A percentile compares a stretch with the other conserved stretches of the same genome.
phyloP scores from a whole-genome alignment of 2,113 vertebrate species.

The Heloderma charlesbogerti region DNA sequence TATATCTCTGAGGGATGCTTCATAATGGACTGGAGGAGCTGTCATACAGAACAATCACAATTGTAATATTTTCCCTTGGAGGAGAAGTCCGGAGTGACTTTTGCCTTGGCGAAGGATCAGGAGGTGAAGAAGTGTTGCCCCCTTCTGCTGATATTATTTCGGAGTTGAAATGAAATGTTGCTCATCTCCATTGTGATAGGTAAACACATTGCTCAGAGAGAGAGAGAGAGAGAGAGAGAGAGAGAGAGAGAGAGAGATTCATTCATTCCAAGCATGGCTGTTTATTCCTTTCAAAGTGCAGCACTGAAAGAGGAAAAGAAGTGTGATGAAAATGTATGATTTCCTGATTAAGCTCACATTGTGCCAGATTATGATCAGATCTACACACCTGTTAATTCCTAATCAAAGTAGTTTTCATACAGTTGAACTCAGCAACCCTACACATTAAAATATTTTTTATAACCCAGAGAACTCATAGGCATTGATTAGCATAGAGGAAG shows the following conservation, averaged over 20 bases:
- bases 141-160: background rate
- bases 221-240: too few species aligned
- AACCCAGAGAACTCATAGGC: background rate
- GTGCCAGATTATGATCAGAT: background rate
- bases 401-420: background rate
- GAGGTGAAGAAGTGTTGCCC: constrained; percentile 7
- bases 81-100: background rate
- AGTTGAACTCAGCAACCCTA: background rate
- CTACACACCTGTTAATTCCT: background rate
- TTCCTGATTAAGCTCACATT: background rate
- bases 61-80: constrained; percentile 2
- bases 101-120: background rate
- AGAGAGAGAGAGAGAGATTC: too few species aligned
- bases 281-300: background rate
- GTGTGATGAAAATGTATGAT: background rate
- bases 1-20: background rate
- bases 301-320: background rate
- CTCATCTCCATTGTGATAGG: background rate
- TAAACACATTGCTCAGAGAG: background rate
- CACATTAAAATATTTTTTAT: background rate
- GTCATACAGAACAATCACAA: background rate
- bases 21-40: background rate
- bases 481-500: background rate
- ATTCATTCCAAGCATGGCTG: background rate
- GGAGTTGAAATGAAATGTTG: background rate